These are phyloP conservation scores for Vollenhovia emeryi DNA, from an alignment of 1,140 invertebrate genomes.

Conservation along the genomic window DNA sequence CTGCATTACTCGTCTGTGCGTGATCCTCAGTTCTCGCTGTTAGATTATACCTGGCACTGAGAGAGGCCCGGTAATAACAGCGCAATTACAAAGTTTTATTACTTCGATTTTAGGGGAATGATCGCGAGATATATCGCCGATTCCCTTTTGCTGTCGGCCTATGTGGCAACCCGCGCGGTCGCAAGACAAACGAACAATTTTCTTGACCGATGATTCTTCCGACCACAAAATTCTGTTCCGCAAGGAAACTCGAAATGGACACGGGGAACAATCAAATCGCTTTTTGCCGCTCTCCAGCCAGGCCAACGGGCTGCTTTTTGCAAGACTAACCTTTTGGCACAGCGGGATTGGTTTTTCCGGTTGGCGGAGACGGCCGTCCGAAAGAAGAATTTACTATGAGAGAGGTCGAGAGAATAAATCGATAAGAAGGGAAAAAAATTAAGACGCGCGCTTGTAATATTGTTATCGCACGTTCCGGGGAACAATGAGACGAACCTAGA, in stretches of 20 bases:
- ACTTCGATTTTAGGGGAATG: constrained; percentile 7
- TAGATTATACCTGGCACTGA: not conserved
- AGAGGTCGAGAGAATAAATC: not conserved
- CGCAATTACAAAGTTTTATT: constrained; percentile 40
- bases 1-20: not conserved
- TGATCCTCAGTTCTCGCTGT: not conserved
- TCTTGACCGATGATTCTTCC: constrained; percentile 42
- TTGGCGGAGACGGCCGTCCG: not conserved
- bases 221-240: constrained; percentile 42
- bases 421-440: not conserved
- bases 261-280: constrained; percentile 56
- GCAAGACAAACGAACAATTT: constrained; percentile 21
- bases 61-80: not conserved
- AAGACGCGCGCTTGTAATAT: not conserved
- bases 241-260: constrained; percentile 11
- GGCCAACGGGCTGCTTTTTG: constrained; percentile 16
- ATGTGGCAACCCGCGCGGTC: not conserved
- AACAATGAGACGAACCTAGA: not conserved
- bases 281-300: constrained; percentile 36
- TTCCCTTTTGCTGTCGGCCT: not conserved
- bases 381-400: constrained; percentile 21
- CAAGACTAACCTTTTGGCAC: constrained; percentile 26
- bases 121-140: not conserved
- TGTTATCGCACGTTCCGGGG: not conserved
- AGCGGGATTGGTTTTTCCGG: constrained; percentile 27